phyloP scores from a whole-genome alignment of 1,140 invertebrate genomes.

The Plodia interpunctella region DNA sequence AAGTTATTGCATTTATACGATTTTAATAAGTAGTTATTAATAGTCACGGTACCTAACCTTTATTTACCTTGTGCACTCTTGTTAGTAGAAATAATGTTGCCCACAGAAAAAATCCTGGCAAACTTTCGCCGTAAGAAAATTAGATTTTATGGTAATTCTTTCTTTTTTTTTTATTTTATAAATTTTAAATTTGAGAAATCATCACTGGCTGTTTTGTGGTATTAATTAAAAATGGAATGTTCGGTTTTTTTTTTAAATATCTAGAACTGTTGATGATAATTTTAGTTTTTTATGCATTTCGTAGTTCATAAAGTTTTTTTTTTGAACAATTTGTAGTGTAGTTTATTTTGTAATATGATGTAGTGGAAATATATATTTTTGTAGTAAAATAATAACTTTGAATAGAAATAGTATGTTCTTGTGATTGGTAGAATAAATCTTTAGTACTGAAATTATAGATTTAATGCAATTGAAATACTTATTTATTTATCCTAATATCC shows the following conservation, averaged over 20 bases:
- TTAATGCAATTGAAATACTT: neutral
- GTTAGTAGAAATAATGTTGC: too few relatives aligned
- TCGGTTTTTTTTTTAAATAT: neutral
- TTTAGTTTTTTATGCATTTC: too few relatives aligned
- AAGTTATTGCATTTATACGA: neutral
- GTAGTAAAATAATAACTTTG: neutral
- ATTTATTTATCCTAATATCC: neutral
- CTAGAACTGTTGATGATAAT: too few relatives aligned
- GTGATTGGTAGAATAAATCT: slow-evolving; percentile 2
- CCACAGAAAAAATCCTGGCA: too few relatives aligned
- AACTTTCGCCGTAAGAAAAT: too few relatives aligned
- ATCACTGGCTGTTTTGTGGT: too few relatives aligned
- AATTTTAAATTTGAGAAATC: too few relatives aligned
- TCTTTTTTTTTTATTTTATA: too few relatives aligned
- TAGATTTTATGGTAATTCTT: too few relatives aligned
- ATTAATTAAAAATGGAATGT: neutral
- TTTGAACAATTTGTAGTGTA: too few relatives aligned
- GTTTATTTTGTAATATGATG: neutral
- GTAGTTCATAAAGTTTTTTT: too few relatives aligned
- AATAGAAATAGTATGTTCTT: neutral
- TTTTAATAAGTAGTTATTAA: neutral
- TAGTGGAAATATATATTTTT: neutral
- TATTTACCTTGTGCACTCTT: too few relatives aligned
- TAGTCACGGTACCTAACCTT: neutral
- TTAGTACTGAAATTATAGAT: slow-evolving; percentile 11